Percentiles rank a stretch among this genome's conserved stretches.
These are phyloP conservation scores for Corvus cornix DNA, from an alignment of 2,113 vertebrate genomes.

Conservation along the genomic window DNA sequence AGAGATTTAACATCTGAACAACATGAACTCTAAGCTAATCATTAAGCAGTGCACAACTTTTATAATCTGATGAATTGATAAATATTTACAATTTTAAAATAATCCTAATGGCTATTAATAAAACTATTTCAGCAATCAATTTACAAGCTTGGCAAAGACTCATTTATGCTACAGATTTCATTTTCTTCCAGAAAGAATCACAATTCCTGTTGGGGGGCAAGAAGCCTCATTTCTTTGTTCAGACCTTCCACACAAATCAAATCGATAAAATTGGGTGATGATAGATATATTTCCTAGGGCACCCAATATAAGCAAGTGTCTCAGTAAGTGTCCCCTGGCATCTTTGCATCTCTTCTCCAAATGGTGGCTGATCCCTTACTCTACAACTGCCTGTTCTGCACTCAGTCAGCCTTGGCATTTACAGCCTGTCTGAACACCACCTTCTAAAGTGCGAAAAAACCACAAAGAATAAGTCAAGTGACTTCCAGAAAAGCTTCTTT, in stretches of 20 bases:
- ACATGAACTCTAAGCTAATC: neutral
- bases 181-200: neutral
- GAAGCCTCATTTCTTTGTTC: neutral
- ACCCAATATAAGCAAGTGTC: neutral
- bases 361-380: neutral
- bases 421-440: neutral
- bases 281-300: neutral
- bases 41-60: neutral
- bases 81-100: neutral
- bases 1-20: neutral
- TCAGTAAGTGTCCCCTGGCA: neutral
- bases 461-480: neutral
- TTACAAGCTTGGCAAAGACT: neutral
- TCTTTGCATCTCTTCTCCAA: neutral
- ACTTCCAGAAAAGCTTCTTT: neutral
- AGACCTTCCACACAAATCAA: neutral
- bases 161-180: neutral
- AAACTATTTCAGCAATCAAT: neutral
- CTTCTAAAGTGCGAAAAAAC: neutral
- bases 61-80: neutral
- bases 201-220: neutral
- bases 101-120: neutral
- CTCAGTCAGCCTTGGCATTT: neutral
- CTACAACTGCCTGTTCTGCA: neutral
- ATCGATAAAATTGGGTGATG: neutral